Evolutionary conservation across 2,888 invertebrate species (phyloP).

Genomic region (Drosophila nr. fundita): DNA sequence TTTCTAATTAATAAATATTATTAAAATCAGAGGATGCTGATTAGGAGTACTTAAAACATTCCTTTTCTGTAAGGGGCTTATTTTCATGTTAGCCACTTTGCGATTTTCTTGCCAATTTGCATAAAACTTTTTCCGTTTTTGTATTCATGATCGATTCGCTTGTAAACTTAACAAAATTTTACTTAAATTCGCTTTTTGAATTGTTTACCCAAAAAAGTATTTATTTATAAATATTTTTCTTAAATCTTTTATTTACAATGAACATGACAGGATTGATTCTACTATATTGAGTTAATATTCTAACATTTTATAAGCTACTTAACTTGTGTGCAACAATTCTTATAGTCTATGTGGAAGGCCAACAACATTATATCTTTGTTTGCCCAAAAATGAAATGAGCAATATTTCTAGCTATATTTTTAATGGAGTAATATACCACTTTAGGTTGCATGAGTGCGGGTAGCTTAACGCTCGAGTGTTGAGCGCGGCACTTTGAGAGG

Average conservation of each 20-base stretch:
- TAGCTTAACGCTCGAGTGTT: constrained; percentile 51
- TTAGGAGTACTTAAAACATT: background rate
- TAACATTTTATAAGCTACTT: too few relatives aligned
- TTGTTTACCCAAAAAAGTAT: too few relatives aligned
- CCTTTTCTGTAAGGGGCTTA: background rate
- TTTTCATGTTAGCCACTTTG: background rate
- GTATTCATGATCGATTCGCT: background rate
- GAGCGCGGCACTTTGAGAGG: constrained; percentile 45
- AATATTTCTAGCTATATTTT: too few relatives aligned
- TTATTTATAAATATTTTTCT: background rate
- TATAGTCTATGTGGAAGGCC: too few relatives aligned
- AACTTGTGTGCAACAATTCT: background rate
- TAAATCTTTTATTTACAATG: too few relatives aligned
- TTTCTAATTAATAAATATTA: background rate
- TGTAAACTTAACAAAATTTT: background rate
- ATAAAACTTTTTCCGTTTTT: background rate
- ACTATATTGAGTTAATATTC: background rate
- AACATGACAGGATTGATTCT: too few relatives aligned
- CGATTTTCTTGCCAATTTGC: too few relatives aligned
- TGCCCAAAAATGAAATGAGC: background rate
- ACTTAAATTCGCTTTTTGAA: too few relatives aligned
- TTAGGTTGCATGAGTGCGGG: background rate
- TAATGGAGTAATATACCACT: constrained; percentile 15
- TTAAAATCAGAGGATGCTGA: background rate
- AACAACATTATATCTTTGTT: background rate